Base-by-base conservation (phyloP, 2,888 invertebrate genomes). In the Lithophane ornitopus region DNA sequence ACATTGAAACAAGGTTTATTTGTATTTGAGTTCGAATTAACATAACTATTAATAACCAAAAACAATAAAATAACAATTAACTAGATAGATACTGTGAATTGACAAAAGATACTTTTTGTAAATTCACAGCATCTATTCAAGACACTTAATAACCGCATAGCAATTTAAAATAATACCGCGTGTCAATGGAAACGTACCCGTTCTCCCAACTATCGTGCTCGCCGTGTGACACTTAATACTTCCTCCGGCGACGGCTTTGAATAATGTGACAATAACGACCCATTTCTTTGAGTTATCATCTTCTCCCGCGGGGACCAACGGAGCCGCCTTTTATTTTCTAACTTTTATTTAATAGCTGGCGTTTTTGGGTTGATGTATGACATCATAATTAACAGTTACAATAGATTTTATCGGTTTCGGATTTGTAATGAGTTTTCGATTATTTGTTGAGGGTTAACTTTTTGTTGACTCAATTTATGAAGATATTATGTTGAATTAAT, bases 221-320 rank as follows among this genome's bases (percentile, higher is more conserved):
- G 93, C 93, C 88, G 90, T 92, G 91, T 93, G 96, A 94, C 95
- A 95, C 93, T 87, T 95, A 95, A 95, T 95, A 95, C 95, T 95
- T 95, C 95, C 95, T 94, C 89, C 82, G 52, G 66, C 59, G 44
- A 39, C 66, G 76, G 75, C 77, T 87, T 92, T 93, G 92, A 93
- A 94, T 94, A 93, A 93, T 93, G 90, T 83, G 87, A 89, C 89
- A 90, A 92, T 91, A 92, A 91, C 90, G 85, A 87, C 81, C 91
- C 92, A 91, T 93, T 92, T 90, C 87, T 92, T 89, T 93, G 94
- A 94, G 90, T 93, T 94, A 95, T 93, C 82, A 83, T 80, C 80
- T 86, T 89, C 88, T 90, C 90, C 80, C 86, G 75, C 74, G 46
- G 79, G 89, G 81, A 68, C 88, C 71, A 54, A 72, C 54, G 12